Conservation (phyloP, 2,888 invertebrate species). For the Pristionchus japonicus region DNA sequence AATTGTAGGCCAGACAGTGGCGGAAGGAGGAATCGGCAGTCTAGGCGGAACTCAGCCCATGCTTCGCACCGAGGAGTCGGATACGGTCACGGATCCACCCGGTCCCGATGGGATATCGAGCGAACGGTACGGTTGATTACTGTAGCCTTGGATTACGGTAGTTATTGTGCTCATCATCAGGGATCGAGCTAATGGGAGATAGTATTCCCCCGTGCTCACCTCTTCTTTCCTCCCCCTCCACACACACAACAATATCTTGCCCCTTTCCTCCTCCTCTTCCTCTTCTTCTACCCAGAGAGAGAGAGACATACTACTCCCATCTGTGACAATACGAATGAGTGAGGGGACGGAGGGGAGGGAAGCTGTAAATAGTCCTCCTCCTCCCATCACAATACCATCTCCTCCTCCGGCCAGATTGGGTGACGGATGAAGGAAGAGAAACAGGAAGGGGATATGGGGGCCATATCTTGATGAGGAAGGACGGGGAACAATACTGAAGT, state of each 20-base stretch:
- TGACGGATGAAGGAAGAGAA: not conserved
- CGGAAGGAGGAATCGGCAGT: conserved; percentile 51
- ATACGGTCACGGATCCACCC: conserved; percentile 73
- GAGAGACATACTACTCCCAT: conserved; percentile 18
- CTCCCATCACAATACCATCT: conserved; percentile 17
- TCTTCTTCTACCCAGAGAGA: not conserved
- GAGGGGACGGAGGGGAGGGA: not conserved
- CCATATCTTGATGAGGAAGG: not conserved
- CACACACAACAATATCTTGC: conserved; percentile 1
- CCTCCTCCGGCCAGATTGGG: no score
- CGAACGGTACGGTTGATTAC: conserved; percentile 53
- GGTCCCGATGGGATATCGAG: conserved; percentile 73
- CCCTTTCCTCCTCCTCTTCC: not conserved
- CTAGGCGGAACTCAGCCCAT: conserved; percentile 55
- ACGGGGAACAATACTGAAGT: not conserved
- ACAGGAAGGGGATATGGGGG: not conserved
- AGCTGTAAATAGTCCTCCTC: conserved; percentile 24
- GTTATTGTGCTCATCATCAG: not conserved
- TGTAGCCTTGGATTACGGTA: not conserved
- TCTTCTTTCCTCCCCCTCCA: not conserved
- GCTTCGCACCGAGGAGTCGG: conserved; percentile 63
- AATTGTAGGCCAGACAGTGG: conserved; percentile 31
- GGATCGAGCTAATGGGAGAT: not conserved
- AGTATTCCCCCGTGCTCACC: conserved; percentile 2
- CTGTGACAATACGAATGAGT: conserved; percentile 42